A percentile compares a stretch with the other conserved stretches of the same genome.
Conservation (phyloP, 2,113 vertebrate species). For the Phylloscopus trochiloides region DNA sequence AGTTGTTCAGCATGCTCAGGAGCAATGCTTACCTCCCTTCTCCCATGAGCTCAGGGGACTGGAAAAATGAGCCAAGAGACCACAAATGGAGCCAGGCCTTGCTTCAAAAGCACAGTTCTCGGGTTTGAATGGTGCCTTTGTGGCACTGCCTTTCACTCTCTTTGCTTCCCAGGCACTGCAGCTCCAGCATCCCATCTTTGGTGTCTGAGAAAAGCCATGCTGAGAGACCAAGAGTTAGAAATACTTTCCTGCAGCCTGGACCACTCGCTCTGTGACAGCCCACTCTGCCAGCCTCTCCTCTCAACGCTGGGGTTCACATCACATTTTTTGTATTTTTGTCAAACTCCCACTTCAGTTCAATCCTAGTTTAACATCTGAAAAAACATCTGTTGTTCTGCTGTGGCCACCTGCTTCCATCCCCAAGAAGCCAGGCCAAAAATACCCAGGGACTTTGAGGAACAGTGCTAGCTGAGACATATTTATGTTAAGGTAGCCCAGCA, state of each 20-base stretch:
- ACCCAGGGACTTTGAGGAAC: not conserved
- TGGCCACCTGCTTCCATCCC: not conserved
- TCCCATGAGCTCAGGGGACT: not conserved
- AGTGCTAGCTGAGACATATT: not conserved
- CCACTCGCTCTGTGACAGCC: rapidly evolving
- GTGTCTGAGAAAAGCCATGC: not conserved
- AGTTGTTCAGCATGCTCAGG: not conserved
- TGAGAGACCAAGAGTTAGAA: not conserved
- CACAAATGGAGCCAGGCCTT: not conserved
- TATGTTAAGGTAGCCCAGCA: not conserved
- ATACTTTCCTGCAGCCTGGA: not conserved
- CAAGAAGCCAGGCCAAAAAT: not conserved
- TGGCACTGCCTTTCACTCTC: not conserved
- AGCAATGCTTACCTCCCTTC: not conserved
- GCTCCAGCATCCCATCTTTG: not conserved
- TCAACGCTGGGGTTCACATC: rapidly evolving
- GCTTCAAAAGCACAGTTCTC: not conserved
- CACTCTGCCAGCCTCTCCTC: not conserved
- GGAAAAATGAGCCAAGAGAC: not conserved
- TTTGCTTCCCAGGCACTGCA: not conserved
- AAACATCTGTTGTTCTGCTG: not conserved
- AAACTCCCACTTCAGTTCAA: not conserved
- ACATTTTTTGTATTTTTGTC: not conserved
- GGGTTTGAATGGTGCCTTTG: not conserved
- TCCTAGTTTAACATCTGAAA: not conserved